A percentile compares a stretch with the other conserved stretches of the same genome.
Evolutionary conservation across 2,888 invertebrate species (phyloP).

Genomic region (Nasonia oneida): DNA sequence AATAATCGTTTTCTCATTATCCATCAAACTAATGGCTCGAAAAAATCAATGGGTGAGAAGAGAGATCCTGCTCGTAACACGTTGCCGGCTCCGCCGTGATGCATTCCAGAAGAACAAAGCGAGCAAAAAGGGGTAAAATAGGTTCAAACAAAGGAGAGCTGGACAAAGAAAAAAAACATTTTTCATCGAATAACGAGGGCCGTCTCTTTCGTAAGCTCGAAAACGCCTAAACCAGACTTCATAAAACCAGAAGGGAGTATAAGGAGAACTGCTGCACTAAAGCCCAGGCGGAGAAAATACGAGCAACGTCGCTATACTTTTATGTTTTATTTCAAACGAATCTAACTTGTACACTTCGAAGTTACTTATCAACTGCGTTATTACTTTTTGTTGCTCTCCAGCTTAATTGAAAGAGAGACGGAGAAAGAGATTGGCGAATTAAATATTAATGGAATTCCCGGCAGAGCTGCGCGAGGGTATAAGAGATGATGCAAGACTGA

Average conservation of each 20-base stretch:
- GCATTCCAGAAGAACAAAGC: constrained; percentile 30
- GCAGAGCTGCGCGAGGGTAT: not conserved
- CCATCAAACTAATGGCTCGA: constrained; percentile 40
- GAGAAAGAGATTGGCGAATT: constrained; percentile 13
- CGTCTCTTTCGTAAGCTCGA: constrained; percentile 32
- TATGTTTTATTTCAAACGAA: not conserved
- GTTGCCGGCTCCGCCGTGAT: not conserved
- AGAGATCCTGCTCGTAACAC: not conserved
- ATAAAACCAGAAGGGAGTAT: constrained; percentile 39
- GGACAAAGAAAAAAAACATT: constrained; percentile 39
- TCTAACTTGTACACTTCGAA: not conserved
- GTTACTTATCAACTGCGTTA: not conserved
- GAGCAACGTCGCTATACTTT: not conserved
- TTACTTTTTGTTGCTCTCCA: not conserved
- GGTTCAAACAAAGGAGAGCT: constrained; percentile 40
- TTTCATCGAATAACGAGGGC: constrained; percentile 58
- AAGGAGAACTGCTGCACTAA: not conserved
- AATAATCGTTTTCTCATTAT: constrained; percentile 43
- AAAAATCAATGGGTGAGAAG: constrained; percentile 30
- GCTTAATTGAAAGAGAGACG: not conserved
- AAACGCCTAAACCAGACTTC: constrained; percentile 37
- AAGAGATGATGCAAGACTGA: not conserved
- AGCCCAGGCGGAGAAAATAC: constrained; percentile 30
- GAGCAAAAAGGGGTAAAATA: constrained; percentile 8
- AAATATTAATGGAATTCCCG: constrained; percentile 34